Conservation (phyloP, 2,797 vertebrate genomes). For the Margarornis squamiger region DNA sequence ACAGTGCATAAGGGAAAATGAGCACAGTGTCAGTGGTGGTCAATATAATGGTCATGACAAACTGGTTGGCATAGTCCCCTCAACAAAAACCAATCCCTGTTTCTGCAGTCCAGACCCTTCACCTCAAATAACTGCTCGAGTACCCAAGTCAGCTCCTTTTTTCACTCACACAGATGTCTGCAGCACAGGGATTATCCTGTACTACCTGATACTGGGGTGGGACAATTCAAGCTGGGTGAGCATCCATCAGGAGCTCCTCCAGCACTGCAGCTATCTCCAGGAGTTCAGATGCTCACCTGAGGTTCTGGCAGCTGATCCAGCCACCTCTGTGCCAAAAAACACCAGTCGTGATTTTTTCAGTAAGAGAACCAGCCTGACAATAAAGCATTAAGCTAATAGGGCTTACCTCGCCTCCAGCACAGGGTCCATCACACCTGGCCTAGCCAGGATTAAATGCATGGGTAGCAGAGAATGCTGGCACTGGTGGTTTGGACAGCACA, state of each 20-base stretch:
- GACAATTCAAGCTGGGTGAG: neutral
- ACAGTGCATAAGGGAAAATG: neutral
- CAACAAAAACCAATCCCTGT: neutral
- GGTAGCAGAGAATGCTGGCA: neutral
- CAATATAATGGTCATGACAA: neutral
- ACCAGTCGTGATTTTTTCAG: neutral
- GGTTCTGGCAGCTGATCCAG: neutral
- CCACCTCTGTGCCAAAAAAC: neutral
- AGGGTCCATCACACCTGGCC: neutral
- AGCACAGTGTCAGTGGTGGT: rapidly evolving
- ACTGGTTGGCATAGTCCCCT: neutral
- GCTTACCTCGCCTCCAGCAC: neutral
- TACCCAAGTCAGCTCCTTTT: neutral
- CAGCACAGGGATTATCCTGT: neutral
- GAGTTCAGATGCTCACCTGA: neutral
- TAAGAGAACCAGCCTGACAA: neutral
- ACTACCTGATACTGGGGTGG: neutral
- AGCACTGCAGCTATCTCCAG: neutral
- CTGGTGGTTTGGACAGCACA: rapidly evolving
- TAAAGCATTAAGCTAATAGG: neutral
- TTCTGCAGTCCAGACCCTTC: neutral
- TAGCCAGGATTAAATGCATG: neutral
- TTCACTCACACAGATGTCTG: rapidly evolving
- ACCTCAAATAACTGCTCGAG: neutral
- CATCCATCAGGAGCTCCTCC: neutral